Conservation (phyloP, 2,888 invertebrate species). For the Diogma glabrata region DNA sequence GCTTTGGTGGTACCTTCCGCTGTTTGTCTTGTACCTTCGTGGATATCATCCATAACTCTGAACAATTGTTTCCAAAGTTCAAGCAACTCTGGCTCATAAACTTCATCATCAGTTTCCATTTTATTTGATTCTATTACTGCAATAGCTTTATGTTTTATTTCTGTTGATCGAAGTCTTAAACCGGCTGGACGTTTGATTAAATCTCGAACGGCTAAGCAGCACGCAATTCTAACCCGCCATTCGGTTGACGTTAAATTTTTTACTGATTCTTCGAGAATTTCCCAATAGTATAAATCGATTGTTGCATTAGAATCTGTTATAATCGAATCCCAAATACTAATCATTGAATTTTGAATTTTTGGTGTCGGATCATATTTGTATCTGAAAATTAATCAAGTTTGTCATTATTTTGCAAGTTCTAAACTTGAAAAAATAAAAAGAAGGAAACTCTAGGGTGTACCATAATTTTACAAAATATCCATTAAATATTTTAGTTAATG, state of each 20-base stretch:
- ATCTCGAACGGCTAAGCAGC: conserved; percentile 79
- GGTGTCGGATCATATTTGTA: conserved; percentile 84
- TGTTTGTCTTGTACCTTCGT: conserved; percentile 69
- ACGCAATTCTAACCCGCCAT: conserved; percentile 85
- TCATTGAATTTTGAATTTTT: conserved; percentile 85
- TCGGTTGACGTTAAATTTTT: conserved; percentile 71
- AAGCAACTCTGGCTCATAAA: conserved; percentile 33
- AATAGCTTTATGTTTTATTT: neutral
- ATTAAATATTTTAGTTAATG: too few species aligned
- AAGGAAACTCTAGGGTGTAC: too few species aligned
- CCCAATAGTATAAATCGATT: conserved; percentile 42
- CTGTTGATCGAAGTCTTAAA: conserved; percentile 28
- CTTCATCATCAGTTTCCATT: conserved; percentile 24
- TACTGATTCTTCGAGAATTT: conserved; percentile 57
- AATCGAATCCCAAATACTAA: conserved; percentile 85
- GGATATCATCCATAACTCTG: conserved; percentile 89
- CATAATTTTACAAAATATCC: too few species aligned
- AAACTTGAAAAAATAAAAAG: too few species aligned
- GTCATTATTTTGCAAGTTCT: too few species aligned
- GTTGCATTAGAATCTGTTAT: conserved; percentile 76
- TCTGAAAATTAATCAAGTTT: too few species aligned
- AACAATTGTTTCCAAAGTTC: conserved; percentile 66
- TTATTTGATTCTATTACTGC: neutral
- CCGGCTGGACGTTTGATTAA: conserved; percentile 53
- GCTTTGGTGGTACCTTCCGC: conserved; percentile 60